These are phyloP conservation scores for Meta bourneti DNA, from an alignment of 2,888 invertebrate genomes.

Conservation along the genomic window DNA sequence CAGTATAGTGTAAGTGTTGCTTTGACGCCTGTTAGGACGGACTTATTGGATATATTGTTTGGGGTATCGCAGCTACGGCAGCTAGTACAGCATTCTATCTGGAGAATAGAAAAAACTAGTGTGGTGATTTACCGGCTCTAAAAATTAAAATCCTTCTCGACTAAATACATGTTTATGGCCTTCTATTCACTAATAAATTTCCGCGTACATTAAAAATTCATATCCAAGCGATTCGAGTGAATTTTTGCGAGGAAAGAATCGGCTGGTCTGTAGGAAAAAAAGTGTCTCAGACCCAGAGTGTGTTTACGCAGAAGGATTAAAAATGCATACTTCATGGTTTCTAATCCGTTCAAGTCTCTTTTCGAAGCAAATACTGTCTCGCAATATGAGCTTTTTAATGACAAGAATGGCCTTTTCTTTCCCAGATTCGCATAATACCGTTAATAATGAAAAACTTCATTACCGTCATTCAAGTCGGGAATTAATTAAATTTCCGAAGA, in stretches of 20 bases:
- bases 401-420: slow-evolving; percentile 18
- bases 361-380: background rate
- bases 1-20: slow-evolving; percentile 23
- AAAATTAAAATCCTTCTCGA: too few relatives aligned
- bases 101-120: too few relatives aligned
- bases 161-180: too few relatives aligned
- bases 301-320: slow-evolving; percentile 46
- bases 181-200: too few relatives aligned
- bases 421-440: background rate
- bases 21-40: slow-evolving; percentile 68
- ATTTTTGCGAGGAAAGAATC: too few relatives aligned
- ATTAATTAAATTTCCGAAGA: slow-evolving; percentile 30
- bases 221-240: too few relatives aligned
- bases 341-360: slow-evolving; percentile 12
- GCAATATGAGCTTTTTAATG: slow-evolving; percentile 1
- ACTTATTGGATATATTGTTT: background rate
- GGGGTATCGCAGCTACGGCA: background rate
- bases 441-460: slow-evolving; percentile 48
- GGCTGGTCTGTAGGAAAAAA: too few relatives aligned
- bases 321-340: slow-evolving; percentile 34
- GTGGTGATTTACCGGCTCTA: too few relatives aligned
- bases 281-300: background rate
- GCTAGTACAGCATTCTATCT: background rate
- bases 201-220: too few relatives aligned
- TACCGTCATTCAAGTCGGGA: background rate